A percentile compares a stretch with the other conserved stretches of the same genome.
Evolutionary conservation across 1,140 invertebrate genomes (phyloP).

Genomic region (Drosophila oshimai): DNA sequence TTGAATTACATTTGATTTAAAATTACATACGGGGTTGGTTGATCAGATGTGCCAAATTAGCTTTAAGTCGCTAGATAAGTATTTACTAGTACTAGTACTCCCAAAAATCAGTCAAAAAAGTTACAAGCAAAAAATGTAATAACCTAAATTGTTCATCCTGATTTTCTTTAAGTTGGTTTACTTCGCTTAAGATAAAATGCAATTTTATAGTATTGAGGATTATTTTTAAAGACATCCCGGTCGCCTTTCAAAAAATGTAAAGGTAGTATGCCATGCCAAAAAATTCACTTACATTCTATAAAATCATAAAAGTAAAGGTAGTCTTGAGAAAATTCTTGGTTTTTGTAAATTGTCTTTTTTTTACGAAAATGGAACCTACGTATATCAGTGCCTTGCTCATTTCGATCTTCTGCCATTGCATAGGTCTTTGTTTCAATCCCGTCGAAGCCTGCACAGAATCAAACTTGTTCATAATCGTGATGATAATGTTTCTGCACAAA

Average conservation of each 20-base stretch:
- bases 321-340: background rate
- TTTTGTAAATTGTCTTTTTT: constrained; percentile 4
- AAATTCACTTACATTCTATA: background rate
- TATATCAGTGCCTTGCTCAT: background rate
- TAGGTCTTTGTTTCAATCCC: background rate
- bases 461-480: background rate
- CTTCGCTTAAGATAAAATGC: no score
- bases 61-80: no score
- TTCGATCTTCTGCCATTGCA: background rate
- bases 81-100: no score
- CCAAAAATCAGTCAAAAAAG: no score
- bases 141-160: no score
- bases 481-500: constrained; percentile 3
- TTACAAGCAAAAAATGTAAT: no score
- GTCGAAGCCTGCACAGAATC: background rate
- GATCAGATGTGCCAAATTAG: no score
- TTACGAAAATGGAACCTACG: background rate
- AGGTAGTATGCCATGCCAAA: background rate
- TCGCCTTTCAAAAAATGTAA: background rate
- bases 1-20: background rate
- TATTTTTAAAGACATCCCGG: no score
- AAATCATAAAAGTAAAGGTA: no score
- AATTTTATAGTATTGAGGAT: no score
- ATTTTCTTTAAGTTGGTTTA: no score
- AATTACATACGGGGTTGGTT: no score